phyloP scores from a whole-genome alignment of 1,140 invertebrate species.

The Neodiprion lecontei region DNA sequence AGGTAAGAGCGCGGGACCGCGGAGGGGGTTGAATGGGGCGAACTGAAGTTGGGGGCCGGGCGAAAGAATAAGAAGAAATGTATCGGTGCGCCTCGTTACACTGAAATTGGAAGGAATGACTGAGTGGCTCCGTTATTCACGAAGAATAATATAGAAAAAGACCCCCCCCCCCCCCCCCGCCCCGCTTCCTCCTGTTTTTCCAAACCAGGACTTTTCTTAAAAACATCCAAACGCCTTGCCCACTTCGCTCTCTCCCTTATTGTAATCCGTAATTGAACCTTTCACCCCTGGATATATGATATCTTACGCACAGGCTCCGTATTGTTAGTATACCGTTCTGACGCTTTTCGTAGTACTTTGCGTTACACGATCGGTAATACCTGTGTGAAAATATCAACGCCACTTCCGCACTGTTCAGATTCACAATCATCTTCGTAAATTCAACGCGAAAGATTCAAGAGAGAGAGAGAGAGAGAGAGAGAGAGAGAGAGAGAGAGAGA shows the following conservation, averaged over 20 bases:
- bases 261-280: no score
- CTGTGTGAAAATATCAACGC: neutral
- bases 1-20: constrained; percentile 31
- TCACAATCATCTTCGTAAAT: neutral
- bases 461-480: constrained; percentile 5
- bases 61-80: constrained; percentile 61
- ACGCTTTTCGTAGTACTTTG: no score
- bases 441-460: neutral
- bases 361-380: no score
- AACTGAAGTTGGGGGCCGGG: constrained; percentile 24
- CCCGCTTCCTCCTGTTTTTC: constrained; percentile 15
- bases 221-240: no score
- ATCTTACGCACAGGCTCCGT: no score
- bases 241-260: no score
- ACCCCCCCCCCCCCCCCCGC: constrained; percentile 24
- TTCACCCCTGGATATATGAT: no score
- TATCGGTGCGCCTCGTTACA: constrained; percentile 63
- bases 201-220: neutral
- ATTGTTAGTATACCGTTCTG: no score
- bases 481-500: neutral
- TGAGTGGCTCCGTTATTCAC: constrained; percentile 61
- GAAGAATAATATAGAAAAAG: constrained; percentile 58
- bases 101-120: constrained; percentile 64
- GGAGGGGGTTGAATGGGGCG: neutral
- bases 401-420: neutral